These are phyloP conservation scores for Hippolais icterina DNA, from an alignment of 2,113 vertebrate species.

Conservation along the genomic window DNA sequence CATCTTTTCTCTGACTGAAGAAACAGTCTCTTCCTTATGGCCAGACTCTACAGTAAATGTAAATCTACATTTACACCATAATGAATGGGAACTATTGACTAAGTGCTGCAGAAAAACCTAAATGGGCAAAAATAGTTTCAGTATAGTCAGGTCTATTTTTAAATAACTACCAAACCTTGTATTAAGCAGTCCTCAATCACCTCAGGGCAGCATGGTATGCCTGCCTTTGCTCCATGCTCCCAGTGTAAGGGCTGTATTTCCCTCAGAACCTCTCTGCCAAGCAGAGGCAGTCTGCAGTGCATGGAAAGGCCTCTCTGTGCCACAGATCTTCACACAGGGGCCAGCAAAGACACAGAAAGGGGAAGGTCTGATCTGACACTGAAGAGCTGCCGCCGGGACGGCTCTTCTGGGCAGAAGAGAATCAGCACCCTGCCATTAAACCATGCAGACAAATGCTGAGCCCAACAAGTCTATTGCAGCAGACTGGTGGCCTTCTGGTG, in stretches of 20 bases:
- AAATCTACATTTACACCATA: not conserved
- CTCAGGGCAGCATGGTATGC: not conserved
- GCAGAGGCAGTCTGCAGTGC: not conserved
- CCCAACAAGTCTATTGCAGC: too few species aligned
- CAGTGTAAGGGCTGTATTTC: not conserved
- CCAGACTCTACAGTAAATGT: not conserved
- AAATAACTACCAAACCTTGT: not conserved
- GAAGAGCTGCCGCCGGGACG: not conserved
- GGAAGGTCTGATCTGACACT: not conserved
- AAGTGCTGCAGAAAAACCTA: not conserved
- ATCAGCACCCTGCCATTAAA: not conserved
- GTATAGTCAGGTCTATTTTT: not conserved
- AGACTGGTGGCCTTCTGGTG: not conserved
- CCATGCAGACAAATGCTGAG: not conserved
- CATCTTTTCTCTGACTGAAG: not conserved
- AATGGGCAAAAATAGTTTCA: not conserved
- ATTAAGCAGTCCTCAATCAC: not conserved
- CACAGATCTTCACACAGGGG: not conserved
- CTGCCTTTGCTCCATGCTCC: not conserved
- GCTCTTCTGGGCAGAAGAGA: not conserved
- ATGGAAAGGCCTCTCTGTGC: not conserved
- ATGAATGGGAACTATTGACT: constrained; percentile 11
- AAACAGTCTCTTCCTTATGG: not conserved
- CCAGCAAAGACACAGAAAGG: not conserved
- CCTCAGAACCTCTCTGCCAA: not conserved